phyloP scores from a whole-genome alignment of 2,797 vertebrate genomes.

The Anolis apletophallus region DNA sequence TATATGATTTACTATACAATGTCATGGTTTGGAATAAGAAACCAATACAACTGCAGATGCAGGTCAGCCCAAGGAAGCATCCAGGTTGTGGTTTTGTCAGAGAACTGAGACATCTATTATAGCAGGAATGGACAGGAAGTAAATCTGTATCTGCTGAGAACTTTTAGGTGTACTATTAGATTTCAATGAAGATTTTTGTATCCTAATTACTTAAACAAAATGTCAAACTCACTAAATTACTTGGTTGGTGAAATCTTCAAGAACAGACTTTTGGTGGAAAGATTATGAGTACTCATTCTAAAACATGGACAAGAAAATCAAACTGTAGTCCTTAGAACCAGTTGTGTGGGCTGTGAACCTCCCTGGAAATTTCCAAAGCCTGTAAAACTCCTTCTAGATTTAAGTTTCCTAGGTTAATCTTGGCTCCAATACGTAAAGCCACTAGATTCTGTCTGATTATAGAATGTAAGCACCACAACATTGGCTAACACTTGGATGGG shows the following conservation, averaged over 20 bases:
- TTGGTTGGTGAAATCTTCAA: neutral
- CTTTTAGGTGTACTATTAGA: neutral
- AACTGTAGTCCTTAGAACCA: too few species aligned
- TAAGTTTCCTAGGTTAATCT: too few species aligned
- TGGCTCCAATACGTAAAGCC: too few species aligned
- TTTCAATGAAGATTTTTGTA: neutral
- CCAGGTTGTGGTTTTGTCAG: too few species aligned
- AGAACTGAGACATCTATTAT: neutral
- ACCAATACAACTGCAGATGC: neutral
- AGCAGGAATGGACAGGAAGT: constrained; percentile 28
- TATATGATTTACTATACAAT: neutral
- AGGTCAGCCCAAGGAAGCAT: neutral
- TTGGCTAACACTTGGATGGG: too few species aligned
- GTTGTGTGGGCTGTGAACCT: too few species aligned
- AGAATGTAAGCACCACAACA: too few species aligned
- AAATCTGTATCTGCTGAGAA: neutral
- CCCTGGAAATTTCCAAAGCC: too few species aligned
- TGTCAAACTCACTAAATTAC: neutral
- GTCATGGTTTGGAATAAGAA: neutral
- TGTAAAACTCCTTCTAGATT: too few species aligned
- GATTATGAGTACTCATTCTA: neutral
- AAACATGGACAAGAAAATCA: neutral
- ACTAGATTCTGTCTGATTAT: too few species aligned
- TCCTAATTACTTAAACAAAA: neutral
- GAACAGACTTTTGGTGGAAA: neutral